These are phyloP conservation scores for Lagria hirta DNA, from an alignment of 2,888 invertebrate species.

Conservation along the genomic window DNA sequence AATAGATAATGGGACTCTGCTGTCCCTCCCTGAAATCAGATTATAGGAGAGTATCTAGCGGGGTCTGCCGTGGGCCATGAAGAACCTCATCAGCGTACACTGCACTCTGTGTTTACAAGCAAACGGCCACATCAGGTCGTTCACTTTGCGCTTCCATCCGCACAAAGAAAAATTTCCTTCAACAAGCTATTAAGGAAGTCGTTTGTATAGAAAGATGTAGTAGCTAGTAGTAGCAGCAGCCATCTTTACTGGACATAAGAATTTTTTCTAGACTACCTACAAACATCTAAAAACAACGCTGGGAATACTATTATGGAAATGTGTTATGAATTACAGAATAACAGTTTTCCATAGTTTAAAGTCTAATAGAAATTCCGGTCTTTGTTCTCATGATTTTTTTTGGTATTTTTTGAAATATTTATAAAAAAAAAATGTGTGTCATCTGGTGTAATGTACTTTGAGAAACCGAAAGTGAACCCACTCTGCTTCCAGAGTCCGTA, in stretches of 20 bases:
- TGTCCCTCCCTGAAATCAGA: conserved; percentile 26
- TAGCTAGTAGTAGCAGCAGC: too few relatives aligned
- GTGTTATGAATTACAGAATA: too few relatives aligned
- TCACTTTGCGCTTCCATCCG: conserved; percentile 38
- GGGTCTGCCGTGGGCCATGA: conserved; percentile 16
- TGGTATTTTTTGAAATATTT: too few relatives aligned
- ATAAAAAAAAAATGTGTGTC: not conserved
- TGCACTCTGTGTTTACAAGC: conserved; percentile 30
- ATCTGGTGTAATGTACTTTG: not conserved
- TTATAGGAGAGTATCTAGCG: conserved; percentile 19
- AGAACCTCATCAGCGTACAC: conserved; percentile 23
- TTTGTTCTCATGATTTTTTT: too few relatives aligned
- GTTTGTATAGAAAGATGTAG: too few relatives aligned
- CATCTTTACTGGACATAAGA: too few relatives aligned
- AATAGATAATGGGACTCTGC: conserved; percentile 23
- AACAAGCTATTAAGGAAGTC: conserved; percentile 21
- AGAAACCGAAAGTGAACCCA: conserved; percentile 3
- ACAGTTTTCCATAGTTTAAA: not conserved
- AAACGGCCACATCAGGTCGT: conserved; percentile 37
- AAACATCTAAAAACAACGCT: too few relatives aligned
- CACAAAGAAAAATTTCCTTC: conserved; percentile 23
- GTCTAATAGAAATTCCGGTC: too few relatives aligned
- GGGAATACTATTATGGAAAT: too few relatives aligned
- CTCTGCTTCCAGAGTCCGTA: conserved; percentile 4
- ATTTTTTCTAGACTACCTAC: too few relatives aligned